phyloP scores from a whole-genome alignment of 2,113 vertebrate genomes.

The Taurulus bubalis region DNA sequence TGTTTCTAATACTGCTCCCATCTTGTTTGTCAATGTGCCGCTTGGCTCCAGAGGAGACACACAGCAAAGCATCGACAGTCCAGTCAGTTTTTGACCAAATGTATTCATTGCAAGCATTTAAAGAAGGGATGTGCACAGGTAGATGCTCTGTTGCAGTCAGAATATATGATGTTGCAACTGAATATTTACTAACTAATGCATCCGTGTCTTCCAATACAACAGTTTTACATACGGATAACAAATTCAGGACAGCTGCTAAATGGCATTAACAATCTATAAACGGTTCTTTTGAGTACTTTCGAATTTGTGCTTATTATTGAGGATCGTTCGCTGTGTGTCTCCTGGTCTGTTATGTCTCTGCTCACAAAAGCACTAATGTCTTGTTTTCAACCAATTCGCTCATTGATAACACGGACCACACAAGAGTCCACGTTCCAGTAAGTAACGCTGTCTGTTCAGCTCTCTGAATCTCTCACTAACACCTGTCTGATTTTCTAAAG shows the following conservation, averaged over 20 bases:
- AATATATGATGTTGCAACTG: background rate
- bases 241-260: conserved; percentile 31
- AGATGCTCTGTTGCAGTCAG: background rate
- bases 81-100: background rate
- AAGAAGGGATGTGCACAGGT: background rate
- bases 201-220: conserved; percentile 18
- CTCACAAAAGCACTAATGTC: conserved; percentile 89
- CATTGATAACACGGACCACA: conserved; percentile 87
- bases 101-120: background rate
- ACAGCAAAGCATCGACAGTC: conserved; percentile 63
- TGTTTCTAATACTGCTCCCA: conserved; percentile 78
- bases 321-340: conserved; percentile 76
- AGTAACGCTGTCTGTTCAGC: conserved; percentile 82
- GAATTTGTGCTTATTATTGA: conserved; percentile 1
- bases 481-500: conserved; percentile 65
- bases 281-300: background rate
- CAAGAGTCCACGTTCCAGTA: conserved; percentile 86
- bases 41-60: conserved; percentile 79
- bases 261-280: background rate
- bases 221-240: conserved; percentile 17
- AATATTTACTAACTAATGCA: conserved; percentile 15
- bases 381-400: conserved; percentile 89
- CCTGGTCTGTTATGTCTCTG: conserved; percentile 83
- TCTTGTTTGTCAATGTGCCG: conserved; percentile 84
- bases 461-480: conserved; percentile 71